phyloP scores from a whole-genome alignment of 2,888 invertebrate species.

The Gasteruption jaculator region DNA sequence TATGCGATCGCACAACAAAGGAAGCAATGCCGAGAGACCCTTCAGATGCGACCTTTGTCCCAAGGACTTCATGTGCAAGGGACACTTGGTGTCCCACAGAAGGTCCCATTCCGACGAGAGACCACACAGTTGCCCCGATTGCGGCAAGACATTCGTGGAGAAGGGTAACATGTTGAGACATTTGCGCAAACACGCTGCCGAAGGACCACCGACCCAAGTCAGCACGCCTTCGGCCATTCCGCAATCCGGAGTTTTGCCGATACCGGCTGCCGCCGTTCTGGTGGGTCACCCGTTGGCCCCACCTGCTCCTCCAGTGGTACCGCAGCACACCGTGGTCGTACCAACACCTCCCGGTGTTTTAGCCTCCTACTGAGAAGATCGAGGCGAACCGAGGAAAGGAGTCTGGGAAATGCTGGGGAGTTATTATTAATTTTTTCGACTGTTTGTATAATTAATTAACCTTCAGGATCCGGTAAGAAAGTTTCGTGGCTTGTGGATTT shows the following conservation, averaged over 20 bases:
- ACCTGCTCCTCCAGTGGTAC: conserved; percentile 45
- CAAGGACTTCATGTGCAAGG: conserved; percentile 85
- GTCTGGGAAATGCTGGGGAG: conserved; percentile 7
- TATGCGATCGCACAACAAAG: conserved; percentile 80
- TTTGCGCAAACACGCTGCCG: conserved; percentile 65
- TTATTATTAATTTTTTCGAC: too few species aligned
- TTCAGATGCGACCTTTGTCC: conserved; percentile 80
- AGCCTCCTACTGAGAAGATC: conserved; percentile 50
- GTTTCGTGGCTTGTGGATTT: too few species aligned
- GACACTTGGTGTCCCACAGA: conserved; percentile 78
- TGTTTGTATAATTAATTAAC: too few species aligned
- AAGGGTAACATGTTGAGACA: conserved; percentile 75
- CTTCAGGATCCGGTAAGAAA: too few species aligned
- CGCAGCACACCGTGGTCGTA: conserved; percentile 56
- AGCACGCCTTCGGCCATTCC: conserved; percentile 45
- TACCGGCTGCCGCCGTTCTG: conserved; percentile 43
- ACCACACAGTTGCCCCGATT: conserved; percentile 62
- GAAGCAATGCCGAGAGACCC: conserved; percentile 61
- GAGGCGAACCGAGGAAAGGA: conserved; percentile 14
- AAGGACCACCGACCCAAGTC: conserved; percentile 50
- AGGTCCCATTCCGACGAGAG: conserved; percentile 69
- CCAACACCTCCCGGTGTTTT: conserved; percentile 57
- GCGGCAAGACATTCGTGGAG: conserved; percentile 77
- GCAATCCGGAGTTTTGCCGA: conserved; percentile 43
- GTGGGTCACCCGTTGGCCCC: conserved; percentile 47